Base-by-base conservation (phyloP, 2,113 vertebrate genomes). In the Pungitius pungitius region DNA sequence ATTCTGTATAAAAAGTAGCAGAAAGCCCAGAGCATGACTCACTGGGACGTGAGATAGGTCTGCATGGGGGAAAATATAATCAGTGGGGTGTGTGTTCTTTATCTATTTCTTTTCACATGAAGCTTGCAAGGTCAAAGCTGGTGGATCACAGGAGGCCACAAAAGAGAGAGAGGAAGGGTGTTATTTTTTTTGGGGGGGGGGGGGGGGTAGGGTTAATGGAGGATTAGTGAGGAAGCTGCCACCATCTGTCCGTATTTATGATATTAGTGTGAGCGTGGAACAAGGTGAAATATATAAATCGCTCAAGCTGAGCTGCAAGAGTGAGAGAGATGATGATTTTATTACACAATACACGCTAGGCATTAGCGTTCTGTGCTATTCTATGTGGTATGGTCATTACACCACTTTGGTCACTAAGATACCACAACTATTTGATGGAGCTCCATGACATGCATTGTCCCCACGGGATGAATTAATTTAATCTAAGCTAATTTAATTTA, bases 161-260 rank as follows among this genome's bases (percentile, higher is more conserved):
- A 56, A 69, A 55, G 60, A 70, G 68, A 27, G 59, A n/a, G 57
- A 40, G 59, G 42, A 51, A 33, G 42, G 42, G 43, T 14, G 17
- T 27, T 18, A 43, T 3, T 30, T 3, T 30, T 30, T 30, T 30
- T 3, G 2, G 49, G 49, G 43, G 60, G 40, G 57, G 40, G 35
- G 35, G 52, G 11, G 13, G 39, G 18, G 52, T 24, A 54, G 61
- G 60, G 30, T 30, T 30, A 30, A 5, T 30, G 30, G 75, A 75
- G 66, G 69, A 81, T 81, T 73, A 83, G 39, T 62, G 70, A 64
- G 62, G 64, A 78, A 62, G 45, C 61, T 77, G 40, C 74, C 62
- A 66, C 81, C 87, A 85, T 85, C 84, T 89, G 85, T 85, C 62
- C 78, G 69, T 30, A 63, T 62, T 67, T 66, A 73, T 54, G 69